Conservation (phyloP, 2,888 invertebrate genomes). For the Drosophila mercatorum region DNA sequence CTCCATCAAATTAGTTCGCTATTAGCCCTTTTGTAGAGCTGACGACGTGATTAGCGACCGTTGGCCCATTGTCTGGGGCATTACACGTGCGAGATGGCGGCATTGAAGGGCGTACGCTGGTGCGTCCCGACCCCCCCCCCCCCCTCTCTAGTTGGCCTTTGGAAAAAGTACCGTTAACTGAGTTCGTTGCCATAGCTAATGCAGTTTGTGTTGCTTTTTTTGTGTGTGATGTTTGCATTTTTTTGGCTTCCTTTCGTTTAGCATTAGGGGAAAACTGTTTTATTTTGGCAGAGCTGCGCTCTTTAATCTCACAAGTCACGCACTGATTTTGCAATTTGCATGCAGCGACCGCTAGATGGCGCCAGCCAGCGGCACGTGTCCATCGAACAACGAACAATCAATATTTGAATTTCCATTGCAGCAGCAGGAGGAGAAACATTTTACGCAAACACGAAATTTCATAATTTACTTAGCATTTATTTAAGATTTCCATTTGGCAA, state of each 20-base stretch:
- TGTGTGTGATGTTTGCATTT: conserved; percentile 20
- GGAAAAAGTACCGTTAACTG: conserved; percentile 34
- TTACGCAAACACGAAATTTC: conserved; percentile 27
- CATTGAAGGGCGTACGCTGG: conserved; percentile 34
- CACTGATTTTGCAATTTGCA: conserved; percentile 75
- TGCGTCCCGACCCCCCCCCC: neutral
- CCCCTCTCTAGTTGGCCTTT: neutral
- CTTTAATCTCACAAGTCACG: conserved; percentile 68
- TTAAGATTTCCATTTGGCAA: conserved; percentile 26
- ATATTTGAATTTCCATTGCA: conserved; percentile 43
- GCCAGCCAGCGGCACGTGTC: conserved; percentile 43
- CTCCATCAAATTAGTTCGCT: conserved; percentile 53
- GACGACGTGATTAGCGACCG: conserved; percentile 37
- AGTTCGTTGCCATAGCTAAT: conserved; percentile 60
- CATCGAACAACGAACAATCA: conserved; percentile 32
- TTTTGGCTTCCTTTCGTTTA: conserved; percentile 5
- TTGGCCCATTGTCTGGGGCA: conserved; percentile 45
- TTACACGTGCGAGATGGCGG: conserved; percentile 56
- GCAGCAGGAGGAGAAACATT: neutral
- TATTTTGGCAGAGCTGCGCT: conserved; percentile 9
- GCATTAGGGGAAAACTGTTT: conserved; percentile 35
- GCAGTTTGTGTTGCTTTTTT: conserved; percentile 21
- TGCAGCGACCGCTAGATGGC: conserved; percentile 68
- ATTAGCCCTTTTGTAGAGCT: conserved; percentile 53
- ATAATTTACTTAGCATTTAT: conserved; percentile 32